Evolutionary conservation across 2,888 invertebrate species (phyloP).

Genomic region (Cephus sareptanus): DNA sequence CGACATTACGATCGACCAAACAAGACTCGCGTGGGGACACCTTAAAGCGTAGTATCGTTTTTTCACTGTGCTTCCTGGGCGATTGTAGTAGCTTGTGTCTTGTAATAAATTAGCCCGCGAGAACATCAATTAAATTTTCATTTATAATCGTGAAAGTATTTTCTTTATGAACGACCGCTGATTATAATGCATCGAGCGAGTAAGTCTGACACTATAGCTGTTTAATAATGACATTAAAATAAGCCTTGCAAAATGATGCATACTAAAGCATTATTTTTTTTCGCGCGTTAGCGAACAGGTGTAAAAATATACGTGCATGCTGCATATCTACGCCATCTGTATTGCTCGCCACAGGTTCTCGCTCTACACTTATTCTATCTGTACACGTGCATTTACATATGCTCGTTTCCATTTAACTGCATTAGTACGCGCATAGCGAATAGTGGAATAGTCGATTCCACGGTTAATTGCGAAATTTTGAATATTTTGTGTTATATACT

Average conservation of each 20-base stretch:
- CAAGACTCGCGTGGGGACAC: constrained; percentile 4
- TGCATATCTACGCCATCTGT: no score
- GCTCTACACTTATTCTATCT: no score
- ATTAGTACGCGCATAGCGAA: no score
- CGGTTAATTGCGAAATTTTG: neutral
- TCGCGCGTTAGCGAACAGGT: no score
- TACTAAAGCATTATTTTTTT: neutral
- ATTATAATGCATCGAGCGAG: neutral
- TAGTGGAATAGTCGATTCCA: no score
- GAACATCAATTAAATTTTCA: neutral
- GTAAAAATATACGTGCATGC: no score
- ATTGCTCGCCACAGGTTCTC: no score
- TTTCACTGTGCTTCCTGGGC: neutral
- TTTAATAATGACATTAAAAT: neutral
- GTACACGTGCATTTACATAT: no score
- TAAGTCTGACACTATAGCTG: neutral
- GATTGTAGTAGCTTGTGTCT: neutral
- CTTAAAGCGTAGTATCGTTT: neutral
- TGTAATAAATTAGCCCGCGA: neutral
- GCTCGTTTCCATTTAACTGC: no score
- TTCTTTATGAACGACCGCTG: neutral
- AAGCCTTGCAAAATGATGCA: neutral
- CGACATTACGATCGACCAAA: constrained; percentile 23
- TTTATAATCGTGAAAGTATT: neutral
- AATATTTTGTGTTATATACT: neutral